Base-by-base conservation (phyloP, 1,140 invertebrate species). In the Andricus grossulariae region DNA sequence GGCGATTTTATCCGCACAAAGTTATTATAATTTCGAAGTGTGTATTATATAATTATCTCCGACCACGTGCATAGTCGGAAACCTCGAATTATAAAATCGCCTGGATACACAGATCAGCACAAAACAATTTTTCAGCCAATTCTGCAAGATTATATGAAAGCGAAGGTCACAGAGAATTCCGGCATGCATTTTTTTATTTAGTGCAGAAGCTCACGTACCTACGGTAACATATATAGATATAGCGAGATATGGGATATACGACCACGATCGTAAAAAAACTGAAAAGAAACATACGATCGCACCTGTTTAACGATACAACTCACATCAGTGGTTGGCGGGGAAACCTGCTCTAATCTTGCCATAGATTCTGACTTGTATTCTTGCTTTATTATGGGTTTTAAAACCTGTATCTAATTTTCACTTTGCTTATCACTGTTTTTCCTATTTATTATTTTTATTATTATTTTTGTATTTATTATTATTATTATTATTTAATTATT, bases 271-370 rank as follows among this genome's bases (percentile, higher is more conserved):
- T 66, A 66, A 66, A 66, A 66, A 66, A 32, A 32, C n/a, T 66
- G 57, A 66, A 66, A 66, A 66, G 57, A 66, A 32, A 25, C 57
- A 39, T 66, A 25, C 39, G 25, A 21, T 66, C 57, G 57, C 57
- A 66, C 57, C 57, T 66, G 57, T 21, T 66, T 66, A 39, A 66
- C 21, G 21, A 32, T 66, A 32, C 39, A 32, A 13, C 57, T 32
- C 57, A 32, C 10, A 66, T 32, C 25, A 32, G 4, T 5, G 39
- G 19, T 66, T 66, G 57, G 12, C 7, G 57, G 25, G 32, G 39
- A 54, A 66, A 66, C 57, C 25, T 21, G 12, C 12, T 25, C 13
- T 66, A 25, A 66, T 66, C 12, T 39, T 11, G 25, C 21, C 13
- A 25, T 3, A 54, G 3, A 54, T 4, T 7, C 6, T n/a, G 15